Evolutionary conservation across 2,797 vertebrate species (phyloP).

Genomic region (Vultur gryphus): DNA sequence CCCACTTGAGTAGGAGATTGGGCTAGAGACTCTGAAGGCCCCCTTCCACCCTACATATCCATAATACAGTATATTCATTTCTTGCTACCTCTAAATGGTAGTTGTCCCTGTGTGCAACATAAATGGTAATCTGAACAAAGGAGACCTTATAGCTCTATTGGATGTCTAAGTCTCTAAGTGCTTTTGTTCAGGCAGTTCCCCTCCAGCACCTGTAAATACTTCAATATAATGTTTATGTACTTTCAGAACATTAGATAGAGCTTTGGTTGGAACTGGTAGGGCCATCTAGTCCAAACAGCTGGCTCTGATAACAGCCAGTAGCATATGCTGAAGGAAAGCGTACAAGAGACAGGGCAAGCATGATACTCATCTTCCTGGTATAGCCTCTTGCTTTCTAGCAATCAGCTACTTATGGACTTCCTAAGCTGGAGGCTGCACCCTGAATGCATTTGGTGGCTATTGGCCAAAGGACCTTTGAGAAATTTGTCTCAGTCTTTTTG

Average conservation of each 20-base stretch:
- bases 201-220: background rate
- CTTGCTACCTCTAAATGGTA: background rate
- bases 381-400: background rate
- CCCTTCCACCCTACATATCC: background rate
- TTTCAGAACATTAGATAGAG: background rate
- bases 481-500: background rate
- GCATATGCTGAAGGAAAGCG: background rate
- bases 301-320: background rate
- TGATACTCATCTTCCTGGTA: background rate
- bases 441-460: background rate
- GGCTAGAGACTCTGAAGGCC: background rate
- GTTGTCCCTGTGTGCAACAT: background rate
- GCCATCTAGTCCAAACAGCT: background rate
- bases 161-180: background rate
- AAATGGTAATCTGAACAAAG: background rate
- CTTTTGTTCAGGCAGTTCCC: background rate
- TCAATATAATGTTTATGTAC: background rate
- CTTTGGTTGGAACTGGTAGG: background rate
- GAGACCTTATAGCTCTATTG: background rate
- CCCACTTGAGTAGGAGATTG: background rate
- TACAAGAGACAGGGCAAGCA: background rate
- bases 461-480: background rate
- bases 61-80: background rate
- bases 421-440: background rate
- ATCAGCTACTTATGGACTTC: background rate